phyloP scores from a whole-genome alignment of 1,140 invertebrate genomes.

The Thrips palmi region DNA sequence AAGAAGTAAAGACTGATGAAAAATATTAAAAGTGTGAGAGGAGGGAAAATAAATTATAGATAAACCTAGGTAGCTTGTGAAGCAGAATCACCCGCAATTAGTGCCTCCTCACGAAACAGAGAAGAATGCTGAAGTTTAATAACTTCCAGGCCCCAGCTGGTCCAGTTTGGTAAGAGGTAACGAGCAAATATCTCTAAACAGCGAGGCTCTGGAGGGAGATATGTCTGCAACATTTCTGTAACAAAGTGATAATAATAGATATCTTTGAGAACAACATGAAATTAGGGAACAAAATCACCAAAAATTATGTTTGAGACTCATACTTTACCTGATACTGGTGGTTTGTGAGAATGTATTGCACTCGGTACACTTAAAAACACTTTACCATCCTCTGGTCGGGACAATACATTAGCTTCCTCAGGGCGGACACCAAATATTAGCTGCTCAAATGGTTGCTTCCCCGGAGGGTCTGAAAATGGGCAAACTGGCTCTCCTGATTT shows the following conservation, averaged over 20 bases:
- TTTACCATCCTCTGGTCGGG: constrained; percentile 30
- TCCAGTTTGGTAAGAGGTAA: constrained; percentile 66
- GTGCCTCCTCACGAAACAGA: constrained; percentile 3
- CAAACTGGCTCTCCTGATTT: constrained; percentile 43
- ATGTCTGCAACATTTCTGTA: constrained; percentile 42
- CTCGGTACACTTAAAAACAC: constrained; percentile 72
- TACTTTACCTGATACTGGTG: constrained; percentile 38
- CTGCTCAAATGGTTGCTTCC: constrained; percentile 77
- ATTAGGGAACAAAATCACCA: constrained; percentile 8
- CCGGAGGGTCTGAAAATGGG: constrained; percentile 37
- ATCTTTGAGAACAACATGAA: constrained; percentile 11
- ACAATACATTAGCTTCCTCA: constrained; percentile 16
- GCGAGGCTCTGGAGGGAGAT: constrained; percentile 33
- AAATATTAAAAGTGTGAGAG: no score
- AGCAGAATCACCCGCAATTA: no score
- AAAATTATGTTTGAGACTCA: constrained; percentile 17
- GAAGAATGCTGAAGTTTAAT: constrained; percentile 50
- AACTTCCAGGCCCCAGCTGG: constrained; percentile 69
- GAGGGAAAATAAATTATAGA: no score
- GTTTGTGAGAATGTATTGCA: constrained; percentile 82
- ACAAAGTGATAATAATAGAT: constrained; percentile 18
- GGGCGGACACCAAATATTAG: constrained; percentile 41
- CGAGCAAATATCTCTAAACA: constrained; percentile 80
- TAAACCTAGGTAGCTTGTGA: no score
- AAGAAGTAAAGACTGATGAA: no score